Evolutionary conservation across 2,113 vertebrate genomes (phyloP).

Genomic region (Tragelaphus buxtoni): DNA sequence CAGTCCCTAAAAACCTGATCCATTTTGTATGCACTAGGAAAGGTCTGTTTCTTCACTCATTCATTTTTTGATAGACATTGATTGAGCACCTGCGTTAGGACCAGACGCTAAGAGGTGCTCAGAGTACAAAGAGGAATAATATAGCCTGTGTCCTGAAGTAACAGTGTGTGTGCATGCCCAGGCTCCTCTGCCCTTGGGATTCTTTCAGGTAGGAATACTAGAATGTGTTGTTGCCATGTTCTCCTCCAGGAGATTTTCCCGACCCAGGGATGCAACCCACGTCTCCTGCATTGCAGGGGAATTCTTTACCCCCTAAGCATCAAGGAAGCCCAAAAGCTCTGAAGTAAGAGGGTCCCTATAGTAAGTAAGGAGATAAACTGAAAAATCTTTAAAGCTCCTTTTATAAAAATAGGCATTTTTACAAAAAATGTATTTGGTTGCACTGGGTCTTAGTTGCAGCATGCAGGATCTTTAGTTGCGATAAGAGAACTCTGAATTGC

Average conservation of each 20-base stretch:
- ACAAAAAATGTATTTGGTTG: not conserved
- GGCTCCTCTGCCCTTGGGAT: not conserved
- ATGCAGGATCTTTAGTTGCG: not conserved
- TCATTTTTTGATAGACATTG: not conserved
- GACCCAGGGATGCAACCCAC: not conserved
- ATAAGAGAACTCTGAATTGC: not conserved
- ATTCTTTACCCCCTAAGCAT: not conserved
- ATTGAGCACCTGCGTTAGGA: not conserved
- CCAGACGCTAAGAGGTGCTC: not conserved
- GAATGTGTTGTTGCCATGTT: not conserved
- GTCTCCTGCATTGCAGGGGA: not conserved
- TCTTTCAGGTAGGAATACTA: not conserved
- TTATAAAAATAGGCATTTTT: not conserved
- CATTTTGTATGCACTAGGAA: not conserved
- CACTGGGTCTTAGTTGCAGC: rapidly evolving
- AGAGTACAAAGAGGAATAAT: not conserved
- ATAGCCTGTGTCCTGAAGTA: not conserved
- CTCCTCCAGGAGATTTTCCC: not conserved
- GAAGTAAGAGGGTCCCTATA: not conserved
- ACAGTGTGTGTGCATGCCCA: not conserved
- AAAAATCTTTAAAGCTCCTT: not conserved
- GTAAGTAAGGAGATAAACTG: not conserved
- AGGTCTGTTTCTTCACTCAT: not conserved
- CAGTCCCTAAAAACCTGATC: not conserved
- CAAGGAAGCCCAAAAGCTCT: not conserved